Evolutionary conservation across 2,113 vertebrate genomes (phyloP).

Genomic region (Onychostruthus taczanowskii): DNA sequence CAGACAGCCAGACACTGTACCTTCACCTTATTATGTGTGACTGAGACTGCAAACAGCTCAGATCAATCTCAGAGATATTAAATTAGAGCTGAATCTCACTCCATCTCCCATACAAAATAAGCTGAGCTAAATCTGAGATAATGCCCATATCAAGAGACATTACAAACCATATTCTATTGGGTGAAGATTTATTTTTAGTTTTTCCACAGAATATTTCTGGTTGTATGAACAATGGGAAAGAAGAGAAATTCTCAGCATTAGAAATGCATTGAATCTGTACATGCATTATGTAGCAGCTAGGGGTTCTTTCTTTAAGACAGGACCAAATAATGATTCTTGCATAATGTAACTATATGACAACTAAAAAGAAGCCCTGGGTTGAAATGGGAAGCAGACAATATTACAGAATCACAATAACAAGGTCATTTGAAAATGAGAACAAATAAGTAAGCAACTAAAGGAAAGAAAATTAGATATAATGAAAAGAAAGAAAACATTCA

Average conservation of each 20-base stretch:
- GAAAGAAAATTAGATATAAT: background rate
- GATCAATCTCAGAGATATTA: conserved; percentile 61
- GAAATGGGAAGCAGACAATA: conserved; percentile 1
- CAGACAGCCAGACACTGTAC: conserved; percentile 30
- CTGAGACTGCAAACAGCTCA: conserved; percentile 34
- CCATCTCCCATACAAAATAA: conserved; percentile 15
- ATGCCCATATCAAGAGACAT: conserved; percentile 28
- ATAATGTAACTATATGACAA: conserved; percentile 28
- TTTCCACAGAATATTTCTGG: conserved; percentile 39
- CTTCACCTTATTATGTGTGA: conserved; percentile 28
- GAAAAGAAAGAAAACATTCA: background rate
- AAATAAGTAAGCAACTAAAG: background rate
- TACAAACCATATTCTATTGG: background rate
- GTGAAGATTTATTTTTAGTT: conserved; percentile 59
- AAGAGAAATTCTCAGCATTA: conserved; percentile 39
- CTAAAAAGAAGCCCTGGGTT: background rate
- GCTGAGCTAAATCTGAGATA: conserved; percentile 24
- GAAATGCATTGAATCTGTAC: conserved; percentile 53
- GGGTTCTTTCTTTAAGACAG: conserved; percentile 41
- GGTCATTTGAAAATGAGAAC: conserved; percentile 24
- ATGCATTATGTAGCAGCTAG: conserved; percentile 57
- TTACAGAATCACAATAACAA: conserved; percentile 26
- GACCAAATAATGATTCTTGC: conserved; percentile 39
- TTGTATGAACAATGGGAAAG: conserved; percentile 37
- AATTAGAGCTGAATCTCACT: conserved; percentile 47